A percentile compares a stretch with the other conserved stretches of the same genome.
Evolutionary conservation across 30 jellyfish, hydroid and myxozoan species (phyloP).

Genomic region (Aurelia coerulea): DNA sequence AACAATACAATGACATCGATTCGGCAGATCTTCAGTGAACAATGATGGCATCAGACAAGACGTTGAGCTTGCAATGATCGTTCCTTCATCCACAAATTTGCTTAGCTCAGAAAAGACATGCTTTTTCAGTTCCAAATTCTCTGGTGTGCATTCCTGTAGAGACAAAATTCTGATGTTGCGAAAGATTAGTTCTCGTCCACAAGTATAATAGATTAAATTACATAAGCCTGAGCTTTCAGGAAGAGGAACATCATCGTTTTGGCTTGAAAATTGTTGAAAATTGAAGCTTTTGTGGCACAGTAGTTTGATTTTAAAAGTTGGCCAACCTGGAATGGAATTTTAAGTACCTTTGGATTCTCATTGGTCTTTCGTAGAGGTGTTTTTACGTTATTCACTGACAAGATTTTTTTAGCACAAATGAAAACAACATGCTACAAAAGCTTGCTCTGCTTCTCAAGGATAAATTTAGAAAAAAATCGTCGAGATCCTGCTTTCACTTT

Average conservation of each 20-base stretch:
- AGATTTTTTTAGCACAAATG: no score
- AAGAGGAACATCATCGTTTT: neutral
- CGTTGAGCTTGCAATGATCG: conserved; percentile 89
- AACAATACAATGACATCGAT: conserved; percentile 78
- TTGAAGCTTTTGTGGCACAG: no score
- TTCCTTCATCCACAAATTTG: conserved; percentile 56
- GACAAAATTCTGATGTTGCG: neutral
- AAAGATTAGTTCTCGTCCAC: neutral
- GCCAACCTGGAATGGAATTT: no score
- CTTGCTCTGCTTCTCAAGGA: no score
- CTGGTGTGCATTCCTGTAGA: conserved; percentile 90
- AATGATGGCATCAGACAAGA: conserved; percentile 91
- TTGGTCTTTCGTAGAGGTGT: no score
- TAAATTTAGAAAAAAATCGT: no score
- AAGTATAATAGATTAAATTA: neutral
- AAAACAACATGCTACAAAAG: no score
- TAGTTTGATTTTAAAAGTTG: no score
- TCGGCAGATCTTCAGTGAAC: conserved; percentile 76
- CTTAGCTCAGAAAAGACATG: conserved; percentile 80
- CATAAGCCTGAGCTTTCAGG: neutral
- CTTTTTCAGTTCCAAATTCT: conserved; percentile 84
- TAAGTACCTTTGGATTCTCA: no score
- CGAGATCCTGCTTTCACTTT: no score
- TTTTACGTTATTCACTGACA: no score
- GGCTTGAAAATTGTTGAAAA: neutral